Evolutionary conservation across 2,888 invertebrate species (phyloP).

Genomic region (Heliconius ismenius): DNA sequence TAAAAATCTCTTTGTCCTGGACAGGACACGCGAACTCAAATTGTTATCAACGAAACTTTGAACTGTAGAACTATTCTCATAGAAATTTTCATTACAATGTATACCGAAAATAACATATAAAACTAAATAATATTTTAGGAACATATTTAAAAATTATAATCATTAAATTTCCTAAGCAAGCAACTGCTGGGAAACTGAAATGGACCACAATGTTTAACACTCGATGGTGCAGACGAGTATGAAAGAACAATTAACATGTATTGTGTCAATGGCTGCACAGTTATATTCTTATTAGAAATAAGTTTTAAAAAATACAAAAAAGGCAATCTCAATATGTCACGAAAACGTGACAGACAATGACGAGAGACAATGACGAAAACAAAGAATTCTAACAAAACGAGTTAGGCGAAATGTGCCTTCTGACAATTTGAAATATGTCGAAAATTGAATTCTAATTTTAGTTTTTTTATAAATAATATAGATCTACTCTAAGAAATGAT

Average conservation of each 20-base stretch:
- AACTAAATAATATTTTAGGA: not conserved
- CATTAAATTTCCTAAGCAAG: constrained; percentile 46
- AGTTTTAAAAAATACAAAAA: constrained; percentile 55
- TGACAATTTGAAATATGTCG: not conserved
- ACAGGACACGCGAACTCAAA: constrained; percentile 61
- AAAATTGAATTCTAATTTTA: not conserved
- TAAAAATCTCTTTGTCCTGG: constrained; percentile 82
- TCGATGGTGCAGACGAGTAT: constrained; percentile 56
- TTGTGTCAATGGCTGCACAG: constrained; percentile 69
- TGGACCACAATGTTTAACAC: constrained; percentile 58
- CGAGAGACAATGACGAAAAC: not conserved
- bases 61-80: not conserved
- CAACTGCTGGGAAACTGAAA: constrained; percentile 57
- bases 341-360: constrained; percentile 5
- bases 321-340: constrained; percentile 45
- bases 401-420: not conserved
- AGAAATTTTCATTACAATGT: not conserved
- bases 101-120: not conserved
- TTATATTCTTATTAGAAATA: constrained; percentile 55
- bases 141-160: constrained; percentile 3
- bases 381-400: not conserved
- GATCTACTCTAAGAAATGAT: no score
- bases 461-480: not conserved
- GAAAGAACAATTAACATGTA: constrained; percentile 72
- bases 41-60: constrained; percentile 50